Conservation (phyloP, 2,113 vertebrate species). For the Arvicanthis niloticus region DNA sequence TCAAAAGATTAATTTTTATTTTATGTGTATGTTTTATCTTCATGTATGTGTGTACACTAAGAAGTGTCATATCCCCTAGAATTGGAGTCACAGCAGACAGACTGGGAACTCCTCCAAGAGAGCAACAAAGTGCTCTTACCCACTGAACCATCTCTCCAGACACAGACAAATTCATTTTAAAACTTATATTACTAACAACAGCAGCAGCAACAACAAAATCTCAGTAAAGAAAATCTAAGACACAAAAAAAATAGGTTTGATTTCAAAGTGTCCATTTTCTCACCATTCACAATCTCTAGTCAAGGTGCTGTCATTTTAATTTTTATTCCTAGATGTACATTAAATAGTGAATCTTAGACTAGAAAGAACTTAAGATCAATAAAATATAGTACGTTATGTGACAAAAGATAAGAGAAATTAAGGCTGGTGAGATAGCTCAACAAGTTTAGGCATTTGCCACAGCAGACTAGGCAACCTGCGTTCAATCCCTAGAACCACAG, state of each 20-base stretch:
- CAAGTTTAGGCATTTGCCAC: neutral
- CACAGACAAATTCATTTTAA: neutral
- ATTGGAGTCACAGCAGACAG: neutral
- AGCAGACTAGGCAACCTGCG: neutral
- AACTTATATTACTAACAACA: neutral
- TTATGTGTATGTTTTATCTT: neutral
- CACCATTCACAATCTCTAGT: neutral
- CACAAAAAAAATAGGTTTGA: neutral
- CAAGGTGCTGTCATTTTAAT: neutral
- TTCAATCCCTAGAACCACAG: neutral
- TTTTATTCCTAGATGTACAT: neutral
- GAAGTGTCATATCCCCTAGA: neutral
- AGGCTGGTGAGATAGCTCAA: neutral
- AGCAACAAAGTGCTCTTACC: neutral
- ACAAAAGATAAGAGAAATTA: constrained; percentile 8
- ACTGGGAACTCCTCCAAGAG: neutral
- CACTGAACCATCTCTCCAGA: neutral
- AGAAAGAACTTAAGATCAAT: neutral
- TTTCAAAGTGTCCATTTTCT: neutral
- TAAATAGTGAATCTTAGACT: neutral
- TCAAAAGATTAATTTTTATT: neutral
- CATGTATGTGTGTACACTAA: neutral
- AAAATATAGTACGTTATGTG: constrained; percentile 29
- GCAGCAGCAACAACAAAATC: neutral
- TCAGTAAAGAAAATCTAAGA: neutral